Conservation (phyloP, 1,140 invertebrate species). For the Hylyphantes graminicola region DNA sequence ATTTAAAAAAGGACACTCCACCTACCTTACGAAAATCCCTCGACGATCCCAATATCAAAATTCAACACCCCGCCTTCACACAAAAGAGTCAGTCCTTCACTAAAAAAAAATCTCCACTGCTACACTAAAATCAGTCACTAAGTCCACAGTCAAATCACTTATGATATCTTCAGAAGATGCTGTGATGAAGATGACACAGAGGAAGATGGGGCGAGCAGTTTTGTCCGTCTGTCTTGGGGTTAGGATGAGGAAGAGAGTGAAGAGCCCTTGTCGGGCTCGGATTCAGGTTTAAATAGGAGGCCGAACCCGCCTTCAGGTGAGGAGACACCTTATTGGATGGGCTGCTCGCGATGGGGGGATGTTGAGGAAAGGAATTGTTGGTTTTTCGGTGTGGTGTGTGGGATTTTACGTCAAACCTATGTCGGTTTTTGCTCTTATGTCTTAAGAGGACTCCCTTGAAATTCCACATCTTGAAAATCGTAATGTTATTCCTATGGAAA, state of each 20-base stretch:
- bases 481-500: too few relatives aligned
- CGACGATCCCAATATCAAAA: too few relatives aligned
- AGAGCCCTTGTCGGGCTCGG: conserved; percentile 18
- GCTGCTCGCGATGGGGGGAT: conserved; percentile 8
- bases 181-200: not conserved
- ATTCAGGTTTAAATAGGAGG: conserved; percentile 52
- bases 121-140: not conserved
- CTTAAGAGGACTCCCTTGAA: too few relatives aligned
- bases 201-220: not conserved
- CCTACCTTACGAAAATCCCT: too few relatives aligned
- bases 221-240: conserved; percentile 5
- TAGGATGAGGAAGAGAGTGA: not conserved
- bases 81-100: too few relatives aligned
- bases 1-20: too few relatives aligned
- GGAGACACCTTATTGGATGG: conserved; percentile 29
- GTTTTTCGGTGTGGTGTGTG: not conserved
- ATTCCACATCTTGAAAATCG: too few relatives aligned
- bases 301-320: conserved; percentile 47
- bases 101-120: too few relatives aligned
- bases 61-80: too few relatives aligned
- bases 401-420: too few relatives aligned
- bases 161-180: not conserved
- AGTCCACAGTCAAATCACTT: not conserved
- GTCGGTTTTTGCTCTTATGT: too few relatives aligned
- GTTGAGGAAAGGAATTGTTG: not conserved